A percentile compares a stretch with the other conserved stretches of the same genome.
These are phyloP conservation scores for Drosophila yooni DNA, from an alignment of 2,888 invertebrate genomes.

Conservation along the genomic window DNA sequence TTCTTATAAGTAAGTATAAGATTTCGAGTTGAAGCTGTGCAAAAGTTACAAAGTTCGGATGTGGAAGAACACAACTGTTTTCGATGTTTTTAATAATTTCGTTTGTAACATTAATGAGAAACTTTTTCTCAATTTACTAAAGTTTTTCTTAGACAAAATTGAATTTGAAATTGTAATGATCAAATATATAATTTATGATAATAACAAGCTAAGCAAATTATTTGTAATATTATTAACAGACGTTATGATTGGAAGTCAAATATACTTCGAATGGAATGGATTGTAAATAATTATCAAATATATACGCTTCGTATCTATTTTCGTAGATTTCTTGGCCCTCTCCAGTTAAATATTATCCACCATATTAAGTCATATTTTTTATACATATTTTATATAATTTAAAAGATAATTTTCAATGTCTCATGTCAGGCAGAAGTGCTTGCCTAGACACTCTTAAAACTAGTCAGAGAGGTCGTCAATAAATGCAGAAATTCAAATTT, in stretches of 20 bases:
- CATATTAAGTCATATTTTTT: not conserved
- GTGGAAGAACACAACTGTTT: not conserved
- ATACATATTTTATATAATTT: not conserved
- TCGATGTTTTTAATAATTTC: no score
- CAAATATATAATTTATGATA: not conserved
- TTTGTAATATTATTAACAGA: not conserved
- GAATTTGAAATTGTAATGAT: not conserved
- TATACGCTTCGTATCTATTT: not conserved
- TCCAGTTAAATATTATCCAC: no score
- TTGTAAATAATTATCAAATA: not conserved
- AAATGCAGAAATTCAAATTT: slow-evolving; percentile 8
- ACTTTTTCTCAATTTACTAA: no score
- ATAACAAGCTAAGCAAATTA: not conserved
- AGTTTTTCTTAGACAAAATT: not conserved
- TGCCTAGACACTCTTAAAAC: not conserved
- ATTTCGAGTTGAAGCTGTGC: not conserved
- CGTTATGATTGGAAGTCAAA: not conserved
- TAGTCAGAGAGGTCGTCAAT: slow-evolving; percentile 19
- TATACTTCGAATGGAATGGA: no score
- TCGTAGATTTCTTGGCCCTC: not conserved
- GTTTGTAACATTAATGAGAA: no score
- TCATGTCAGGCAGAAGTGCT: not conserved
- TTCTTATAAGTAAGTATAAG: not conserved
- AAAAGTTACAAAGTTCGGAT: not conserved
- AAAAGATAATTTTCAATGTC: not conserved